phyloP scores from a whole-genome alignment of 2,888 invertebrate genomes.

The Ormyrus nitidulus region DNA sequence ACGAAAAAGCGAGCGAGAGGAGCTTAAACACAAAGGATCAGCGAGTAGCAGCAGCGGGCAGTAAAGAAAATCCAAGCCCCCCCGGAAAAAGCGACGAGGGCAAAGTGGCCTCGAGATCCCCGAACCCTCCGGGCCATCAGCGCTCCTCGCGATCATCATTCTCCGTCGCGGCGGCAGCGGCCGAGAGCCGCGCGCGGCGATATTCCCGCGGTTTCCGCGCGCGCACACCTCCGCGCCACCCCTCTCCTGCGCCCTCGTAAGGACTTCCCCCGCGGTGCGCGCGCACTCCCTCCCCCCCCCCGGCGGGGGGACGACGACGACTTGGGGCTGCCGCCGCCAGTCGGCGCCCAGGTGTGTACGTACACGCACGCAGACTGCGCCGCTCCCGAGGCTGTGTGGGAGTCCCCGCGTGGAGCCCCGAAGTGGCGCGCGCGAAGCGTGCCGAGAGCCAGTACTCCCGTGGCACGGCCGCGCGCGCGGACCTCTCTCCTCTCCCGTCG shows the following conservation, averaged over 20 bases:
- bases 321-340: slow-evolving; percentile 37
- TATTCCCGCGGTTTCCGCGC: slow-evolving; percentile 33
- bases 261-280: neutral
- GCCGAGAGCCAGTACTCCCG: neutral
- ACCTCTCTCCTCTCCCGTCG: neutral
- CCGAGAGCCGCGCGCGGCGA: neutral
- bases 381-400: neutral
- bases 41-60: no score
- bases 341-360: slow-evolving; percentile 34
- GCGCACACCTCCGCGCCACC: neutral
- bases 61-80: no score
- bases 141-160: neutral
- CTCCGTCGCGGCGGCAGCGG: neutral
- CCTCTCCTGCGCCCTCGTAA: neutral
- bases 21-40: no score
- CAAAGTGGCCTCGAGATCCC: no score
- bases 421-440: neutral
- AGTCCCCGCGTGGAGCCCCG: no score
- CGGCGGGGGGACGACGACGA: neutral
- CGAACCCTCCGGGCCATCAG: no score
- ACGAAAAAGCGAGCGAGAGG: no score
- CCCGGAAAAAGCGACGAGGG: no score
- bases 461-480: slow-evolving; percentile 18
- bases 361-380: no score
- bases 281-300: slow-evolving; percentile 18